Conservation (phyloP, 1,140 invertebrate species). For the Dolichoris vasculosae region DNA sequence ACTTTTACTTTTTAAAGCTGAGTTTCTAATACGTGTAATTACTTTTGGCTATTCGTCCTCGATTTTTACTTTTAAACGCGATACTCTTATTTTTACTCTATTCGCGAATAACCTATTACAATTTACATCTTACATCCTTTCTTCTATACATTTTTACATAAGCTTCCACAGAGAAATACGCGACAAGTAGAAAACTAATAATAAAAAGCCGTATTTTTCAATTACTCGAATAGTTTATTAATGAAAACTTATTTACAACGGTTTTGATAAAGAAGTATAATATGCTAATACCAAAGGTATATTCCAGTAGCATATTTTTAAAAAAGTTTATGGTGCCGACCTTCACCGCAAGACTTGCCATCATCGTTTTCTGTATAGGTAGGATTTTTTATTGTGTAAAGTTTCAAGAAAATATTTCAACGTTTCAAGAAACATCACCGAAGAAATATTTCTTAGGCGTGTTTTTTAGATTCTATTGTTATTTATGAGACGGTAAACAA, state of each 20-base stretch:
- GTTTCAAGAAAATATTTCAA: conserved; percentile 1
- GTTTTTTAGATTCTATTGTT: not conserved
- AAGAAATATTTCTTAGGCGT: not conserved
- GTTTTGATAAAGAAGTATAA: not conserved
- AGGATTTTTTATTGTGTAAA: not conserved
- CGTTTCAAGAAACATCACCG: not conserved
- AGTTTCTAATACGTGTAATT: no score
- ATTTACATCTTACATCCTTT: no score
- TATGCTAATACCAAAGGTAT: not conserved
- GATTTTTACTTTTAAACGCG: no score
- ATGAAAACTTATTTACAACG: not conserved
- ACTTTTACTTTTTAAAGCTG: no score
- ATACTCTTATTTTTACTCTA: no score
- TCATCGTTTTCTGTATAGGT: not conserved
- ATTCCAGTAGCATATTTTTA: not conserved
- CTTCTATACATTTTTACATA: no score
- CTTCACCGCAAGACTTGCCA: not conserved
- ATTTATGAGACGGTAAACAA: no score
- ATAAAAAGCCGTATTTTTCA: not conserved
- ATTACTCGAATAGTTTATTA: not conserved
- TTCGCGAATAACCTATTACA: no score
- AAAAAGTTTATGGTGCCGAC: not conserved
- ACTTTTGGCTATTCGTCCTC: no score
- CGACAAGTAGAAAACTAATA: no score
- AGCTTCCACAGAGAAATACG: no score